Evolutionary conservation across 2,113 vertebrate species (phyloP).

Genomic region (Myotis lucifugus): DNA sequence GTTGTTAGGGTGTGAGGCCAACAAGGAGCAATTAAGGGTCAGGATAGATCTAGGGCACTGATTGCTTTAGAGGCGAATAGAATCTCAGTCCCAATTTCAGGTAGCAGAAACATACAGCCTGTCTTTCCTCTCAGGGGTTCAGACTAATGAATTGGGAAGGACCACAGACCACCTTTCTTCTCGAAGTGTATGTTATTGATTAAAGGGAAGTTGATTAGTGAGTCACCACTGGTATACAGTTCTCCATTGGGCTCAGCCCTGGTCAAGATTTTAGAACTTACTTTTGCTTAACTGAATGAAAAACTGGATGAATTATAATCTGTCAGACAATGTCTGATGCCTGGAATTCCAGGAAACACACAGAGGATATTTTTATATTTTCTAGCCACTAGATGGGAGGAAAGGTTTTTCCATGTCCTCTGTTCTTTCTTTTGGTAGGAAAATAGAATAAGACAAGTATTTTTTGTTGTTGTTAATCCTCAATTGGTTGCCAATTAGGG

Average conservation of each 20-base stretch:
- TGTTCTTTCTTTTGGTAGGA: conserved; percentile 4
- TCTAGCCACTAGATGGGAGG: conserved; percentile 76
- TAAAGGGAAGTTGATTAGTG: conserved; percentile 7
- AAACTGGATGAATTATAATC: neutral
- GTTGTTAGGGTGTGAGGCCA: conserved; percentile 40
- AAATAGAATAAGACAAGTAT: conserved; percentile 6
- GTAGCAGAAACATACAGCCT: neutral
- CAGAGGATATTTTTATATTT: conserved; percentile 48
- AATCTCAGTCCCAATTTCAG: neutral
- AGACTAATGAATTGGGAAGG: conserved; percentile 2
- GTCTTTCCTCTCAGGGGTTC: neutral
- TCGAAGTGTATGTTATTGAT: neutral
- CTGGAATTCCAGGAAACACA: conserved; percentile 41
- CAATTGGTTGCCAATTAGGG: too few relatives aligned
- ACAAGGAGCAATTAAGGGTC: conserved; percentile 52
- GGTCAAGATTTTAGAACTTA: conserved; percentile 40
- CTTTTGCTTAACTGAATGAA: conserved; percentile 25
- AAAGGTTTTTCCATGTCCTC: conserved; percentile 12
- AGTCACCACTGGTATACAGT: neutral
- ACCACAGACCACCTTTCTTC: neutral
- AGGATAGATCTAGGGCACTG: conserved; percentile 59
- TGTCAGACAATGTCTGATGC: neutral
- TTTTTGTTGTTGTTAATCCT: too few relatives aligned
- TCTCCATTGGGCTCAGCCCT: conserved; percentile 19
- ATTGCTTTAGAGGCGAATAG: conserved; percentile 20